Base-by-base conservation (phyloP, 2,888 invertebrate genomes). In the Leistus spinibarbis region DNA sequence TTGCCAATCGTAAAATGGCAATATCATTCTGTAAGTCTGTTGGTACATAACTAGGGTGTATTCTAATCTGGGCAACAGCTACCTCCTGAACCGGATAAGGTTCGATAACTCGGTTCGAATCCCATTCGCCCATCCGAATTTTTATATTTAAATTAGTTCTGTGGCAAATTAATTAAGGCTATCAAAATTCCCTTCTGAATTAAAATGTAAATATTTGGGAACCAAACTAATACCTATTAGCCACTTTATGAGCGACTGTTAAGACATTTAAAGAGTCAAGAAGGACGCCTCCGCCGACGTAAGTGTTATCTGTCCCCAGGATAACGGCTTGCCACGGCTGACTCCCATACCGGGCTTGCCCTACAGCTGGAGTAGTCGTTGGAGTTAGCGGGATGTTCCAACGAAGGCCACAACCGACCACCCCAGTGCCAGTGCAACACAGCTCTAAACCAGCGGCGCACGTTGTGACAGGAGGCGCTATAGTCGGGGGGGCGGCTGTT, bases 1-100 rank as follows among this genome's bases (percentile, higher is more conserved):
- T 81, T 78, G 89, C 86, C n/a, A 97, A 84, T 75, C 91, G 88
- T 24, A 97, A 83, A 0, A 97, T 88, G 1, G 95, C 96, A 40
- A 97, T 88, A 83, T 96, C 95, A 82, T 94, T 95, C 78, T 91
- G 91, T 60, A 96, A 87, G 77, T 93, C 95, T 72, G 87, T 88
- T 0, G 90, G 85, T 81, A 93, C 91, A 83, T 90, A 97, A 19
- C 89, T 88, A 0, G 93, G 89, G 80, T 92, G 90, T 3, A 82
- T 69, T 4, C 75, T 69, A 71, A 84, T 81, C n/a, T 72, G 74
- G 10, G 80, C 19, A 9, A 93, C 86, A 2, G 83, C 85, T 77
- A 90, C 88, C 82, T 93, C 93, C 79, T 91, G 88, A 76, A 89
- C 90, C 0, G 91, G 88, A 67, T 91, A 87, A 0, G 91, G 90